A percentile compares a stretch with the other conserved stretches of the same genome.
Conservation (phyloP, 2,888 invertebrate genomes). For the Panorpa germanica region DNA sequence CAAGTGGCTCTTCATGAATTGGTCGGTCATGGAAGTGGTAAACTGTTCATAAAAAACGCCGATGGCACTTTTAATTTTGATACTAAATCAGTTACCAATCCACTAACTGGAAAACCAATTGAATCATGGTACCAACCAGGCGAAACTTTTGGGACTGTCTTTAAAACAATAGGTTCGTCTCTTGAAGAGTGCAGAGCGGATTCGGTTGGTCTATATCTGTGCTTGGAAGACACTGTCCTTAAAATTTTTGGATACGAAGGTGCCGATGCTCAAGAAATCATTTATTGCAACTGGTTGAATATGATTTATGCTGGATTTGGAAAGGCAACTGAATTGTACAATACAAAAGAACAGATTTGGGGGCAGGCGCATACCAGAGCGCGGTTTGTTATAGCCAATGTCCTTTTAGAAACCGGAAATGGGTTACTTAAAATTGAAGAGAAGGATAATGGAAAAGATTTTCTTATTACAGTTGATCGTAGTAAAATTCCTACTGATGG, state of each 20-base stretch:
- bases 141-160: slow-evolving; percentile 84
- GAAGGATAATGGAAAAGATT: slow-evolving; percentile 59
- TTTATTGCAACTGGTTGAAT: slow-evolving; percentile 85
- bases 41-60: slow-evolving; percentile 55
- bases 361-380: slow-evolving; percentile 76
- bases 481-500: slow-evolving; percentile 68
- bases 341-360: slow-evolving; percentile 73
- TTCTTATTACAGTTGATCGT: slow-evolving; percentile 57
- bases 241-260: slow-evolving; percentile 63
- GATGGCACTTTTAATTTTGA: slow-evolving; percentile 75
- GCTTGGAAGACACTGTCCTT: slow-evolving; percentile 51
- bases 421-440: slow-evolving; percentile 58
- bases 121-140: slow-evolving; percentile 66
- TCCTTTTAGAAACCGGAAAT: slow-evolving; percentile 72
- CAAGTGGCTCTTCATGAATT: slow-evolving; percentile 91
- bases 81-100: slow-evolving; percentile 40
- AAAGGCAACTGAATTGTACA: slow-evolving; percentile 75
- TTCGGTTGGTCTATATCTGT: slow-evolving; percentile 85
- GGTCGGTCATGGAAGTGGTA: slow-evolving; percentile 91
- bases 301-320: slow-evolving; percentile 74
- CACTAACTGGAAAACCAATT: slow-evolving; percentile 43
- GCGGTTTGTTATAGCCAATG: slow-evolving; percentile 73
- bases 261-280: slow-evolving; percentile 64
- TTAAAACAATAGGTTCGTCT: slow-evolving; percentile 70
- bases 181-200: slow-evolving; percentile 97